These are phyloP conservation scores for Drosophila triauraria DNA, from an alignment of 1,140 invertebrate genomes.

Conservation along the genomic window DNA sequence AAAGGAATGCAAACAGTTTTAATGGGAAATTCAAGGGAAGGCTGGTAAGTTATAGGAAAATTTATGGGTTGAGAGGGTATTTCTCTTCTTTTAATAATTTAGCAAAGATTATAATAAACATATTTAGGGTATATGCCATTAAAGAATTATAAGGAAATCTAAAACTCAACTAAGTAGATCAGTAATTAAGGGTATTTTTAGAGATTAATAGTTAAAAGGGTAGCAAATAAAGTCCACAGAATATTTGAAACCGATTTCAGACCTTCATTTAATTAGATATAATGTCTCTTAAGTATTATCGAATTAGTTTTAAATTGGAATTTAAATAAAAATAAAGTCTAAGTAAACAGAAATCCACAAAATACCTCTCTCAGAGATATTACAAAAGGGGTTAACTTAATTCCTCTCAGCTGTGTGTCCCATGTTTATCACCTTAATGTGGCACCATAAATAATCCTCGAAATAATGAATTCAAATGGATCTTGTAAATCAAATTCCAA, in stretches of 20 bases:
- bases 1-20: conserved; percentile 9
- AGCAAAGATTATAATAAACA: background rate
- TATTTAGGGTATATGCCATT: no score
- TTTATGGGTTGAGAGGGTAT: background rate
- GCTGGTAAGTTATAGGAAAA: background rate
- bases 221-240: no score
- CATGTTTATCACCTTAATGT: conserved; percentile 22
- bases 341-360: background rate
- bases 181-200: no score
- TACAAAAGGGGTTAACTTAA: background rate
- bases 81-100: background rate
- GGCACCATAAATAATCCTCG: conserved; percentile 14
- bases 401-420: conserved; percentile 8
- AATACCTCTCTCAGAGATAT: background rate
- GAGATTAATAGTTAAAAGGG: background rate
- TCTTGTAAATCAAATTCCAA: conserved; percentile 37
- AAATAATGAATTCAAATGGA: conserved; percentile 47
- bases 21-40: conserved; percentile 3
- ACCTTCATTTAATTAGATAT: no score
- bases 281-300: background rate
- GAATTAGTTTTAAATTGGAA: background rate
- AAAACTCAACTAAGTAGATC: no score
- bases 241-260: no score
- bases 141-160: no score
- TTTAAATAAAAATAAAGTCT: background rate